Conservation (phyloP, 2,113 vertebrate species). For the Datnioides undecimradiatus region DNA sequence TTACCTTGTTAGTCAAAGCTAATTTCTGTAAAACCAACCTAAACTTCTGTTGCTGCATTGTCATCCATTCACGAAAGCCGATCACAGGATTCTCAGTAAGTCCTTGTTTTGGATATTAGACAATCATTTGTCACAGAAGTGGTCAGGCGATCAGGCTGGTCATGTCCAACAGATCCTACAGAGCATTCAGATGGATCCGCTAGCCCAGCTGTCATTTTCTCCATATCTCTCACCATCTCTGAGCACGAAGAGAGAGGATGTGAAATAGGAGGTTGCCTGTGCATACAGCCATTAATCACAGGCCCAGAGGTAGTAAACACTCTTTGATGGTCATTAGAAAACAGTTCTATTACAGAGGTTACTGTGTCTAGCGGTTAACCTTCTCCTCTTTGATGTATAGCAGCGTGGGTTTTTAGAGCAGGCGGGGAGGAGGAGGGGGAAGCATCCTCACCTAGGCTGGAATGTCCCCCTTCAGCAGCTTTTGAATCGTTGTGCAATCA, state of each 20-base stretch:
- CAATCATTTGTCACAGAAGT: not conserved
- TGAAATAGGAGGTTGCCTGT: slow-evolving; percentile 45
- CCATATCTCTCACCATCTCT: slow-evolving; percentile 44
- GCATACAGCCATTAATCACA: slow-evolving; percentile 74
- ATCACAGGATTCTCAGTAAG: not conserved
- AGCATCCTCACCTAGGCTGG: slow-evolving; percentile 71
- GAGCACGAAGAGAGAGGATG: slow-evolving; percentile 25
- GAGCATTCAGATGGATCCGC: slow-evolving; percentile 20
- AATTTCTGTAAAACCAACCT: not conserved
- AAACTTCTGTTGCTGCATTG: not conserved
- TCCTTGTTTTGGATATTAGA: not conserved
- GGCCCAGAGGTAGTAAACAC: slow-evolving; percentile 71
- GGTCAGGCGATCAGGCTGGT: slow-evolving; percentile 13
- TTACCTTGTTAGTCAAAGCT: not conserved
- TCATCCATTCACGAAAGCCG: not conserved
- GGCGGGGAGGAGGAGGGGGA: slow-evolving; percentile 23
- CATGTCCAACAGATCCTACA: slow-evolving; percentile 5
- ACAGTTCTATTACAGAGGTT: slow-evolving; percentile 80
- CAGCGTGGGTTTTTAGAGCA: slow-evolving; percentile 50
- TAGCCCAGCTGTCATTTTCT: slow-evolving; percentile 43
- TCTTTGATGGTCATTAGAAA: slow-evolving; percentile 82
- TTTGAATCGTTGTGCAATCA: slow-evolving; percentile 80
- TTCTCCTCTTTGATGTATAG: slow-evolving; percentile 78
- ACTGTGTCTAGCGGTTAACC: slow-evolving; percentile 80
- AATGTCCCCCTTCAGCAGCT: slow-evolving; percentile 76